Evolutionary conservation across 2,888 invertebrate genomes (phyloP).

Genomic region (Peribatodes rhomboidaria): DNA sequence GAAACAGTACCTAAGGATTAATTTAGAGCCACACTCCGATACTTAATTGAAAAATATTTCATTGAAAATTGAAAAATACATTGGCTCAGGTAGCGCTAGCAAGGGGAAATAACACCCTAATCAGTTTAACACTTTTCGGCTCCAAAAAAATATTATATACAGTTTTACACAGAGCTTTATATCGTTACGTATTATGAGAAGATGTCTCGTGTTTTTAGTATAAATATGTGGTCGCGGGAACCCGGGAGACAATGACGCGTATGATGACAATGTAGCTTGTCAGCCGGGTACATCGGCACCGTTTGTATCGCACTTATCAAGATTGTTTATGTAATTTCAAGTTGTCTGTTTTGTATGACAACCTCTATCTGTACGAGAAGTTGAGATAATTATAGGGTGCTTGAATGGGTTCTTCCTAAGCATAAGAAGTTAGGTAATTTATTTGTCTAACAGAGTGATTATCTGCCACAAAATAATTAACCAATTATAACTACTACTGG

Average conservation of each 20-base stretch:
- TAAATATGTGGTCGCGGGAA: constrained; percentile 28
- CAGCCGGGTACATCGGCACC: constrained; percentile 37
- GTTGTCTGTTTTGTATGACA: constrained; percentile 21
- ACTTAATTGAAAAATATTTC: no score
- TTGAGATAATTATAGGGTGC: constrained; percentile 13
- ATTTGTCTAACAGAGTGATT: no score
- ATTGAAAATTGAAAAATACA: no score
- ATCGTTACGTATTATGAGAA: constrained; percentile 51
- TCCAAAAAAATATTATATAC: background rate
- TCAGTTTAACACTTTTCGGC: no score
- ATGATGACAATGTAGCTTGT: constrained; percentile 45
- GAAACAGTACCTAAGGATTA: no score
- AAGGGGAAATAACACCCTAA: no score
- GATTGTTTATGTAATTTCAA: constrained; percentile 30
- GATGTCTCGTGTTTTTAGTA: constrained; percentile 51
- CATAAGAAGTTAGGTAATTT: no score
- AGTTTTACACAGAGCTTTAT: constrained; percentile 11
- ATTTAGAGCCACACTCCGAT: no score
- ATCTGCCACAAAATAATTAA: no score
- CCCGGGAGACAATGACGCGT: constrained; percentile 44
- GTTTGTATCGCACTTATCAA: constrained; percentile 25
- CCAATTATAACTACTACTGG: no score
- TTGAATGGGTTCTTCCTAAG: constrained; percentile 3
- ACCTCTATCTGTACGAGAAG: background rate
- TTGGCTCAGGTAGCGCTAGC: no score